Evolutionary conservation across 2,797 vertebrate genomes (phyloP).

Genomic region (Tokudaia muenninki): DNA sequence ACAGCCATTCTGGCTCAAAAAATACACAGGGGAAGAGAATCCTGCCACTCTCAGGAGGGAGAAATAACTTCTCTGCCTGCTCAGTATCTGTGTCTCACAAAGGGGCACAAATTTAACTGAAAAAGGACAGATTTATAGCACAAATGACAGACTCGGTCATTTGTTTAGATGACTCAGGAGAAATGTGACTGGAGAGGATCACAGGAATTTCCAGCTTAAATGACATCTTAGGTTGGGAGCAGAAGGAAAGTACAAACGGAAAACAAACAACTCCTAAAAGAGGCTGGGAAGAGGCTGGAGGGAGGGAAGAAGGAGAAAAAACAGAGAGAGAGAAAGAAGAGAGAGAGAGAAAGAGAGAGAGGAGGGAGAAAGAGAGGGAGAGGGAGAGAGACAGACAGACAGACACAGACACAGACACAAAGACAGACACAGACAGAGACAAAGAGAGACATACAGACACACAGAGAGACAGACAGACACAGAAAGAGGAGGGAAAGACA

Average conservation of each 20-base stretch:
- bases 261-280: not conserved
- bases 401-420: not conserved
- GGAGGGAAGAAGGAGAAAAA: not conserved
- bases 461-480: too few species aligned
- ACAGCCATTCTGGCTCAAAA: not conserved
- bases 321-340: too few species aligned
- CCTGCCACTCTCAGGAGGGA: not conserved
- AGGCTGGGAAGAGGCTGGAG: not conserved
- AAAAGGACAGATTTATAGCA: not conserved
- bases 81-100: not conserved
- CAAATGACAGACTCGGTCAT: not conserved
- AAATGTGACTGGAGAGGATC: not conserved
- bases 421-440: not conserved
- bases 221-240: not conserved
- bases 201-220: not conserved
- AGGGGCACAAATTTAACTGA: not conserved
- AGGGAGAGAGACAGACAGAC: not conserved
- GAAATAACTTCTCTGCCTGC: not conserved
- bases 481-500: too few species aligned
- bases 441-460: too few species aligned
- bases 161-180: not conserved
- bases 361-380: rapidly evolving
- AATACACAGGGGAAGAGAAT: not conserved
- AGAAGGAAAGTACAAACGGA: not conserved
- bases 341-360: too few species aligned